phyloP scores from a whole-genome alignment of 2,797 vertebrate species.

The Margarornis squamiger region DNA sequence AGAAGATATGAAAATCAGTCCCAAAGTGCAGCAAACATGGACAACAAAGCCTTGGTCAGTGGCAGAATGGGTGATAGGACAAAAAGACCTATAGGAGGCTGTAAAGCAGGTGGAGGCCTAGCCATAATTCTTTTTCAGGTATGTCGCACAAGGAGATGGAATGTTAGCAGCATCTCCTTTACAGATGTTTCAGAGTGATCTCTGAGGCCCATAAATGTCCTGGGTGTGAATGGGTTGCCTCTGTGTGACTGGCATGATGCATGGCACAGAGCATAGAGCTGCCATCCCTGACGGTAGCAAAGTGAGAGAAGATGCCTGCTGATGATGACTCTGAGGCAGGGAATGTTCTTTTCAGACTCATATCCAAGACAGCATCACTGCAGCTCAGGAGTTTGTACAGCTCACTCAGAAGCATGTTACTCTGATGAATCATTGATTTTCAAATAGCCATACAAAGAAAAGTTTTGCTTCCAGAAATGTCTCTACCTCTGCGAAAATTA shows the following conservation, averaged over 20 bases:
- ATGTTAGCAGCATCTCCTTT: neutral
- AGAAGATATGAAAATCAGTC: neutral
- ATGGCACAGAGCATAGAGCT: neutral
- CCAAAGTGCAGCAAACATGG: neutral
- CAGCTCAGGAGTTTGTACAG: neutral
- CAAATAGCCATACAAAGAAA: neutral
- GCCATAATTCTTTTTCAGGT: neutral
- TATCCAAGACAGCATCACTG: neutral
- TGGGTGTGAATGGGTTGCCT: accelerated
- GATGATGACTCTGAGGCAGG: neutral
- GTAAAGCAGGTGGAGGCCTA: neutral
- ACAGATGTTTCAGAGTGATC: neutral
- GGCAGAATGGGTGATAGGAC: neutral
- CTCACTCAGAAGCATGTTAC: neutral
- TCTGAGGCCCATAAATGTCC: neutral
- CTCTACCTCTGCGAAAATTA: neutral
- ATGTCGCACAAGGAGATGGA: neutral
- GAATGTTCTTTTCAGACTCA: neutral
- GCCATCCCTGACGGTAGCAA: neutral
- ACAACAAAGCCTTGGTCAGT: neutral
- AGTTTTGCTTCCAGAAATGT: neutral
- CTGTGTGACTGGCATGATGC: neutral
- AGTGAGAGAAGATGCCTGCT: neutral
- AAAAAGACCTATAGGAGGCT: neutral
- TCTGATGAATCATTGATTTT: neutral